These are phyloP conservation scores for Lophotis ruficrista DNA, from an alignment of 2,113 vertebrate species.

Conservation along the genomic window DNA sequence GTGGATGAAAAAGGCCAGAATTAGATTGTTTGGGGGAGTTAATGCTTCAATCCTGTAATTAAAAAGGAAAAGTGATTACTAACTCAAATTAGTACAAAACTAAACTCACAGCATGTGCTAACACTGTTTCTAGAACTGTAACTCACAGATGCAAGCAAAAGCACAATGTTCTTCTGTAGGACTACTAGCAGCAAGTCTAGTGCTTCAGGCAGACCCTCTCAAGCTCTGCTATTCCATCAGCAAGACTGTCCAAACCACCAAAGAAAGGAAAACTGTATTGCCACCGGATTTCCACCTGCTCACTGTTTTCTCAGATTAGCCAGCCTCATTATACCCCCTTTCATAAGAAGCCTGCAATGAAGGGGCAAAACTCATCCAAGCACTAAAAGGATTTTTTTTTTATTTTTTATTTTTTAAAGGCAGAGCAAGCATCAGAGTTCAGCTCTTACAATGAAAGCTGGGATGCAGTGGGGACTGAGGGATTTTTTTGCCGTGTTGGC, in stretches of 20 bases:
- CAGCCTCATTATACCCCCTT: not conserved
- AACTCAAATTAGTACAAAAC: not conserved
- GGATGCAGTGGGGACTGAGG: rapidly evolving
- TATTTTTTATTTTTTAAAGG: not conserved
- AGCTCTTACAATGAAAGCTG: not conserved
- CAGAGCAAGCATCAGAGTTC: not conserved
- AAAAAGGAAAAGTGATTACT: constrained; percentile 2
- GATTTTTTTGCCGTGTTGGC: not conserved
- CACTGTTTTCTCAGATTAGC: not conserved
- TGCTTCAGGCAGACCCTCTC: not conserved
- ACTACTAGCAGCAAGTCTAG: not conserved
- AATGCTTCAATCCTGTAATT: not conserved
- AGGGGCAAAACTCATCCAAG: not conserved
- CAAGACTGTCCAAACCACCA: not conserved
- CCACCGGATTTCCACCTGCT: not conserved
- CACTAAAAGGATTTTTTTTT: not conserved
- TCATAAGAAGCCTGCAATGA: not conserved
- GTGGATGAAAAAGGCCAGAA: not conserved
- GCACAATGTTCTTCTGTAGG: not conserved
- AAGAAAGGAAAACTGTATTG: not conserved
- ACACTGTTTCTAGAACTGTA: not conserved
- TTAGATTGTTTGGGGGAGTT: not conserved
- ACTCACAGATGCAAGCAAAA: not conserved
- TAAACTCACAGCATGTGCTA: not conserved
- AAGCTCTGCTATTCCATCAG: not conserved